These are phyloP conservation scores for Poeciliopsis gracilis DNA, from an alignment of 2,797 vertebrate genomes.

Conservation along the genomic window DNA sequence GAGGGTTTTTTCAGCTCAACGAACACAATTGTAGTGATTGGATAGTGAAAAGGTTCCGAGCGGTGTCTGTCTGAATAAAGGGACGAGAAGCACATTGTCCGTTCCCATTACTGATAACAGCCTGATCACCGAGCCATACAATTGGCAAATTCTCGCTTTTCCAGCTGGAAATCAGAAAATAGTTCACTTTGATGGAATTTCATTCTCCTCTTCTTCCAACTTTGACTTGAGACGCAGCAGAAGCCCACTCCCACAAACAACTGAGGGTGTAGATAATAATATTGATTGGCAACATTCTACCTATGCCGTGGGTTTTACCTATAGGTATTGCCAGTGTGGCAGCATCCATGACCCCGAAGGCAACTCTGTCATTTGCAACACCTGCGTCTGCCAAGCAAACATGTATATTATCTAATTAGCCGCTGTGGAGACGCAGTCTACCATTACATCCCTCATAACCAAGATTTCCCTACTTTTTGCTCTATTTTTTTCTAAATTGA, in stretches of 20 bases:
- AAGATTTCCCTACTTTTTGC: not conserved
- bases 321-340: not conserved
- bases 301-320: not conserved
- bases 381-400: constrained; percentile 20
- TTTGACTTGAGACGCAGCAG: not conserved
- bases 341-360: not conserved
- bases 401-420: constrained; percentile 16
- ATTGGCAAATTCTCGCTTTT: not conserved
- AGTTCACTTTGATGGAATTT: not conserved
- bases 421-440: not conserved
- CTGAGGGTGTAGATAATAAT: not conserved
- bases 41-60: not conserved
- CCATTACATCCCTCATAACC: not conserved
- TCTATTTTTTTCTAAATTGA: not conserved
- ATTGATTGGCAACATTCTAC: not conserved
- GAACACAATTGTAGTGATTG: not conserved
- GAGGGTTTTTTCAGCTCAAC: not conserved
- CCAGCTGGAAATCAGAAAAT: not conserved
- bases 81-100: not conserved
- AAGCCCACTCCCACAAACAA: not conserved
- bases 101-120: not conserved
- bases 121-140: not conserved
- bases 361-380: not conserved
- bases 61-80: not conserved
- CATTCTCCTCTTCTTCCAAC: not conserved